These are phyloP conservation scores for Neopipo cinnamomea DNA, from an alignment of 2,113 vertebrate genomes.

Conservation along the genomic window DNA sequence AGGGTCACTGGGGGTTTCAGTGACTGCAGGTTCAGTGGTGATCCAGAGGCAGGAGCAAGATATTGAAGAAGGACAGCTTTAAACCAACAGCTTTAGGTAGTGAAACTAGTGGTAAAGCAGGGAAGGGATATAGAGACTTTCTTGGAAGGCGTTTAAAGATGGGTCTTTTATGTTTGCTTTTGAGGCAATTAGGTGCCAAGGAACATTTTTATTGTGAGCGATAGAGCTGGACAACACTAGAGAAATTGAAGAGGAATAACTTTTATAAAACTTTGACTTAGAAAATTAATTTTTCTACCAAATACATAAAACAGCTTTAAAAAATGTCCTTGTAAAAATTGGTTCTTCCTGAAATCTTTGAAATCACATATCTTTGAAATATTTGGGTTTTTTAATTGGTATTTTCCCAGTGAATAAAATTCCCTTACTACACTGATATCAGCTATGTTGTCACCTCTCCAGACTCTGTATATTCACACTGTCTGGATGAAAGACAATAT, in stretches of 20 bases:
- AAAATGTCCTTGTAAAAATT: not conserved
- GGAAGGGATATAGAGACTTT: not conserved
- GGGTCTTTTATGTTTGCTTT: not conserved
- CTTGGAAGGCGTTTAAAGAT: fast-evolving
- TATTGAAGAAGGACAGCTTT: not conserved
- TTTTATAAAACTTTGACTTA: not conserved
- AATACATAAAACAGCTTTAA: not conserved
- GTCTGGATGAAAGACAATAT: not conserved
- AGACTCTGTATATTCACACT: not conserved
- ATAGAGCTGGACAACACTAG: not conserved
- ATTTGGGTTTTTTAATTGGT: not conserved
- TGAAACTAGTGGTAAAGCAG: not conserved
- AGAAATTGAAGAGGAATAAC: not conserved
- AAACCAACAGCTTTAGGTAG: not conserved
- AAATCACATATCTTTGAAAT: not conserved
- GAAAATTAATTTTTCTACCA: not conserved
- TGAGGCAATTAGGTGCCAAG: not conserved
- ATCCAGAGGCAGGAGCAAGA: not conserved
- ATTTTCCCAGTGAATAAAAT: not conserved
- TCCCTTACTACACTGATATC: not conserved
- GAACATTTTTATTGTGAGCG: not conserved
- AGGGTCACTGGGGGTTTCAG: not conserved
- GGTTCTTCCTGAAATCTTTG: not conserved
- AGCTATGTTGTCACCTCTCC: not conserved
- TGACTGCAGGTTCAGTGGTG: not conserved